Evolutionary conservation across 1,140 invertebrate genomes (phyloP), one percentile per base, ranked within the genome.

Genomic region (Bombus superbus): DNA sequence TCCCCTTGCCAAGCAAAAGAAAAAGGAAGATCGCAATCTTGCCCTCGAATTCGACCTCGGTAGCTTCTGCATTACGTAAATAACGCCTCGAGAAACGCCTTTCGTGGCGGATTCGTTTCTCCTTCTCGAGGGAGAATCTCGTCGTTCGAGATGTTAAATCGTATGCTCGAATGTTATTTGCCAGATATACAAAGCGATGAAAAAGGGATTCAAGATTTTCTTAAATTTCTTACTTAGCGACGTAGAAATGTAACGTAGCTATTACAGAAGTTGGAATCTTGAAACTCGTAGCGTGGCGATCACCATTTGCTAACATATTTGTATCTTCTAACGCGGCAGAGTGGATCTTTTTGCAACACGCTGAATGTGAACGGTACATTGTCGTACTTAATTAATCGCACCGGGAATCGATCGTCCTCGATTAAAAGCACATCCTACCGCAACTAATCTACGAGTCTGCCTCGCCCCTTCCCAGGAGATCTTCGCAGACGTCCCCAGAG

Each of bases 51-150:
- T 57, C 44, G 25, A 59, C 47, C 35, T 40, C 44, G 40, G 28
- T n/a, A 62, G 35, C 80, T 73, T n/a, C n/a, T 73, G 53, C 38
- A 25, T 72, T 72, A 42, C 53, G 79, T 42, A 62, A 81, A 72
- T 69, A 57, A 71, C 44, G 18, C 35, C 38, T 38, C 5, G 22
- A 35, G 9, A 66, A 18, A 62, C 32, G 32, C 32, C 32, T 66
- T 32, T 66, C 32, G 2, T 15, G n/a, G n/a, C 13, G 13, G n/a
- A 66, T 66, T 66, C n/a, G 62, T 32, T 66, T 32, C n/a, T 66
- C 6, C 2, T 66, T 66, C 0, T 32, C n/a, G 2, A 13, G 13
- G 3, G 2, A 15, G 2, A 38, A 38, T 38, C 32, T 68, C 66
- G 35, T 3, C 66, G 35, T 3, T 22, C 18, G 35, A 74, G 32